These are phyloP conservation scores for Kryphioiulus occultus DNA, from an alignment of 2,888 invertebrate genomes.

Conservation along the genomic window DNA sequence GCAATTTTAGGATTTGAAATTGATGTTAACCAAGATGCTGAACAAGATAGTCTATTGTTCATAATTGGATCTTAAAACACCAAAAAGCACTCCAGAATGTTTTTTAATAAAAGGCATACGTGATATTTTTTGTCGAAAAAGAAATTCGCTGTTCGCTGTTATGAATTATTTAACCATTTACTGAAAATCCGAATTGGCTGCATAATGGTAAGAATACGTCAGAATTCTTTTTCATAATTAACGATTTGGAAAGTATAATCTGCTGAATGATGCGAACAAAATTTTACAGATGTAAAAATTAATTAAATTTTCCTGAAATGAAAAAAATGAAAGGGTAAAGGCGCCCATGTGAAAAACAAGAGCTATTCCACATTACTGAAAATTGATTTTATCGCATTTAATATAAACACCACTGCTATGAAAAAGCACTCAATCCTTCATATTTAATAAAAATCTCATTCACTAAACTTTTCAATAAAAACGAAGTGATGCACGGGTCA, in stretches of 20 bases:
- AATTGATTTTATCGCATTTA: not conserved
- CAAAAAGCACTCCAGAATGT: not conserved
- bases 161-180: no score
- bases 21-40: not conserved
- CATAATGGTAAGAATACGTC: no score
- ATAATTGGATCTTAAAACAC: not conserved
- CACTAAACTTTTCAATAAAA: conserved; percentile 1
- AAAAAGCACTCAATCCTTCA: not conserved
- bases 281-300: no score
- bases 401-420: not conserved
- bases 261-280: no score
- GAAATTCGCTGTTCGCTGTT: no score
- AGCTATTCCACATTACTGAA: not conserved
- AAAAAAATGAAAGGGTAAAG: no score
- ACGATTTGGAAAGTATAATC: no score
- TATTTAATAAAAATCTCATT: not conserved
- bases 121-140: not conserved
- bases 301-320: no score
- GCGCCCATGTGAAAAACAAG: not conserved
- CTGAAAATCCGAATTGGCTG: no score
- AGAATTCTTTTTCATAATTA: no score
- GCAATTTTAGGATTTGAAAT: not conserved
- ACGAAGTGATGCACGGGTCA: not conserved
- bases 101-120: no score
- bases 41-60: not conserved